These are phyloP conservation scores for Drosophila paranaensis DNA, from an alignment of 2,888 invertebrate species.

Conservation along the genomic window DNA sequence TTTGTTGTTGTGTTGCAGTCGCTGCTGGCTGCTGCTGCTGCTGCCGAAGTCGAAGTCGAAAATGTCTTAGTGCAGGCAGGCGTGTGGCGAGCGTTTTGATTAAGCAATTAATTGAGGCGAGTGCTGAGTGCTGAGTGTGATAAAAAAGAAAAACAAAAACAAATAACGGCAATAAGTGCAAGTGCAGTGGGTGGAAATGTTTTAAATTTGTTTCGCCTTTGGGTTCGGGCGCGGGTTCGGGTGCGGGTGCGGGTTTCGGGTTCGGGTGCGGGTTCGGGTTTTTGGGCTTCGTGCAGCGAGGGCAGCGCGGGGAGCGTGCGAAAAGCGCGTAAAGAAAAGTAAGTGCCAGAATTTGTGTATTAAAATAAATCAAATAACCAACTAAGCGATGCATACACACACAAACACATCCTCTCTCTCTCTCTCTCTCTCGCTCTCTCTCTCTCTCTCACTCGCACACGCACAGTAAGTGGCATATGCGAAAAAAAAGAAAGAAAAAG, in stretches of 20 bases:
- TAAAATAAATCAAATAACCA: conserved; percentile 78
- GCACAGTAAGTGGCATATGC: conserved; percentile 67
- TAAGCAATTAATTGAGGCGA: conserved; percentile 76
- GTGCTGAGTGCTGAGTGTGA: conserved; percentile 38
- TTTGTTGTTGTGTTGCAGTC: conserved; percentile 18
- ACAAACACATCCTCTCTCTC: conserved; percentile 33
- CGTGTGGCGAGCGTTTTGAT: conserved; percentile 68
- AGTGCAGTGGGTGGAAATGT: conserved; percentile 78
- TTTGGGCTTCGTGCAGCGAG: conserved; percentile 18
- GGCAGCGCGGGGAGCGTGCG: conserved; percentile 55
- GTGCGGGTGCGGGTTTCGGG: conserved; percentile 27
- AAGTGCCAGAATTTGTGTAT: conserved; percentile 77
- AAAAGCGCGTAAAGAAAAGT: conserved; percentile 80
- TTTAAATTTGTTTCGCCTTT: conserved; percentile 54
- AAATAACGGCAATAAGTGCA: conserved; percentile 71
- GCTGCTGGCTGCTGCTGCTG: neutral
- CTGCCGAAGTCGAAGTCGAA: conserved; percentile 30
- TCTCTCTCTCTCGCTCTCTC: neutral
- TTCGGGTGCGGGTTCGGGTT: conserved; percentile 25
- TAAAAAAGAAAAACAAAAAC: conserved; percentile 52
- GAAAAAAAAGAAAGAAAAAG: conserved; percentile 24
- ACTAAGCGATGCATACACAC: conserved; percentile 79
- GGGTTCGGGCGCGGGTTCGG: conserved; percentile 29
- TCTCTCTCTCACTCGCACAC: conserved; percentile 1
- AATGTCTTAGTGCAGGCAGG: conserved; percentile 65